Percentiles rank a stretch among this genome's conserved stretches.
phyloP scores from a whole-genome alignment of 2,888 invertebrate species.

The Meandrusa payeni region DNA sequence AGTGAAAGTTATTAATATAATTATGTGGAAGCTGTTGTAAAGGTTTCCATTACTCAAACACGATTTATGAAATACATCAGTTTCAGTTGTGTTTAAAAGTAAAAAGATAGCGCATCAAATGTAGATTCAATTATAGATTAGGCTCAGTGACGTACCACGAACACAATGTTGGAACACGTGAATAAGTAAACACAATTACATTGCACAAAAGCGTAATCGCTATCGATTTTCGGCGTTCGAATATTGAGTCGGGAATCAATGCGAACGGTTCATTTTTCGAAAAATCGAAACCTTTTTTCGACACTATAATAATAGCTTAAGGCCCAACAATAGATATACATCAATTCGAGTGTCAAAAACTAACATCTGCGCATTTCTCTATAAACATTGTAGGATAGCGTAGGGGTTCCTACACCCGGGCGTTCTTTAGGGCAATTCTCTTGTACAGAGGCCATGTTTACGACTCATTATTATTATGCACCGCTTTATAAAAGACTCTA shows the following conservation, averaged over 20 bases:
- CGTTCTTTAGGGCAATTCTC: conserved; percentile 62
- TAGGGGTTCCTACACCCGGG: conserved; percentile 52
- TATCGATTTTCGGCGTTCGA: conserved; percentile 63
- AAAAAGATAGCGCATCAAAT: conserved; percentile 46
- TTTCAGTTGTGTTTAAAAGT: background rate
- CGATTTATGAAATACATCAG: too few relatives aligned
- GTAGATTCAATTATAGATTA: conserved; percentile 80
- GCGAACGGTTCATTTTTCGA: conserved; percentile 54
- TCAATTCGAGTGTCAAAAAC: conserved; percentile 80
- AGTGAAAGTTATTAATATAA: too few relatives aligned
- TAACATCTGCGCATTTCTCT: conserved; percentile 77
- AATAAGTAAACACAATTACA: conserved; percentile 79
- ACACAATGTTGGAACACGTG: conserved; percentile 72
- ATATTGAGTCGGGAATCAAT: conserved; percentile 54
- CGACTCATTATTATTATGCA: conserved; percentile 75
- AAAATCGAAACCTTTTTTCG: conserved; percentile 66
- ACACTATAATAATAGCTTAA: conserved; percentile 57
- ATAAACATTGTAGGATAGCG: conserved; percentile 68
- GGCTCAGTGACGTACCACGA: conserved; percentile 69
- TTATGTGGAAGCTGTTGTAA: too few relatives aligned
- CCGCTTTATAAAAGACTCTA: conserved; percentile 73
- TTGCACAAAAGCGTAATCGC: conserved; percentile 71
- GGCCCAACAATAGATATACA: conserved; percentile 71
- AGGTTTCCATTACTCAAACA: too few relatives aligned
- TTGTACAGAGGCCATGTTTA: conserved; percentile 70